Evolutionary conservation across 1,140 invertebrate genomes (phyloP).

Genomic region (Trichonephila clavata): DNA sequence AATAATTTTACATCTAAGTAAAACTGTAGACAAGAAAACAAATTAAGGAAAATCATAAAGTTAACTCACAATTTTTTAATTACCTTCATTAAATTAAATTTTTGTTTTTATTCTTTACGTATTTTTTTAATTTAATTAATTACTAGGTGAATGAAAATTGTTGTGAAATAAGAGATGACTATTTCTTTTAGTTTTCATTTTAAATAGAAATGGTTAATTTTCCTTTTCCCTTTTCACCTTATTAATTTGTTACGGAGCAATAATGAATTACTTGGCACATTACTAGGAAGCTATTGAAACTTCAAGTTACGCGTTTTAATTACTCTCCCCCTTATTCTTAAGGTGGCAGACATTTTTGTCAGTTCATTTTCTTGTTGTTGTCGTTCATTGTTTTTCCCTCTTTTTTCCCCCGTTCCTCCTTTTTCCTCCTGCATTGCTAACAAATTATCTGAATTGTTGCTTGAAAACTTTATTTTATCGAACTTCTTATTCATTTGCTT

Average conservation of each 20-base stretch:
- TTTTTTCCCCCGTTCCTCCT: background rate
- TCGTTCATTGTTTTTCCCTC: slow-evolving; percentile 4
- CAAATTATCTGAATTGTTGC: slow-evolving; percentile 5
- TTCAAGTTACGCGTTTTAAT: slow-evolving; percentile 40
- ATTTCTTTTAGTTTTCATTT: background rate
- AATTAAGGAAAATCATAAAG: background rate
- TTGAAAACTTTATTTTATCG: background rate
- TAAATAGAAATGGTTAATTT: slow-evolving; percentile 31
- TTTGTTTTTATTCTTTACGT: background rate
- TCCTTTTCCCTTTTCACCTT: slow-evolving; percentile 11
- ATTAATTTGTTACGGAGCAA: slow-evolving; percentile 26
- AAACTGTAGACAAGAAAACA: background rate
- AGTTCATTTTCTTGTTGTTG: slow-evolving; percentile 8
- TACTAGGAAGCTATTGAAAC: slow-evolving; percentile 6
- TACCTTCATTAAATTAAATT: slow-evolving; percentile 1
- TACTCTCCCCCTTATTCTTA: slow-evolving; percentile 20
- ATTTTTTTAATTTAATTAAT: slow-evolving; percentile 45
- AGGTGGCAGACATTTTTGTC: background rate
- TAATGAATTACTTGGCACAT: slow-evolving; percentile 15
- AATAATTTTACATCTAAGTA: background rate
- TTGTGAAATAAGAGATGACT: background rate
- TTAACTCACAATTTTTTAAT: background rate
- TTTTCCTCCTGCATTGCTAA: background rate
- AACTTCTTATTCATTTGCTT: background rate
- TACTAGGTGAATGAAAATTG: slow-evolving; percentile 26